Conservation (phyloP, 1,140 invertebrate genomes). For the Bombus fervidus region DNA sequence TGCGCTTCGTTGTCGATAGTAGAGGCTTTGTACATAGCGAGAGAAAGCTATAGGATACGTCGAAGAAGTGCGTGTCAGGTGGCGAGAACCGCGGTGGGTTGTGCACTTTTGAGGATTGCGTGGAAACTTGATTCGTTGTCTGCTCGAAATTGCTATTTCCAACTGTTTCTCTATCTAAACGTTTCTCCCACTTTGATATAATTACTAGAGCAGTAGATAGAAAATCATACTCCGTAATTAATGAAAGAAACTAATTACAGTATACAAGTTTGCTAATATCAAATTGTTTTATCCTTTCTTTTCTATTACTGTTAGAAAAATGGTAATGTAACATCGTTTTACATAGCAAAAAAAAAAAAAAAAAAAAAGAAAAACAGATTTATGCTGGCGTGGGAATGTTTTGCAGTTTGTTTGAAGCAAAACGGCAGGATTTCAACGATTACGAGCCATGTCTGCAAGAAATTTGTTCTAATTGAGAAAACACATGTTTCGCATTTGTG, state of each 20-base stretch:
- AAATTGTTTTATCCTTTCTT: too few relatives aligned
- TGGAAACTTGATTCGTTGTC: conserved; percentile 2
- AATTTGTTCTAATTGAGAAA: conserved; percentile 21
- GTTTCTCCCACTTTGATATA: background rate
- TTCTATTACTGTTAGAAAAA: background rate
- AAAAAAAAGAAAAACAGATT: background rate
- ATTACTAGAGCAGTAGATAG: background rate
- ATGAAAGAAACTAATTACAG: background rate
- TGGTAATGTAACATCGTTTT: background rate
- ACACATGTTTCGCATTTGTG: background rate
- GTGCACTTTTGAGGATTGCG: background rate
- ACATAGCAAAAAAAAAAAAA: too few relatives aligned
- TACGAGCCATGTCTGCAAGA: background rate
- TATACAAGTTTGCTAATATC: background rate
- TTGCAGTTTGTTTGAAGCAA: background rate
- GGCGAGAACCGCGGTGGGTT: background rate
- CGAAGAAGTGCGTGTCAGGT: background rate
- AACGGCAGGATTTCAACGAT: background rate
- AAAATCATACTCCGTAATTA: background rate
- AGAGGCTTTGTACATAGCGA: background rate
- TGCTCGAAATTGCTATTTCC: background rate
- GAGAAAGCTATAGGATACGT: background rate
- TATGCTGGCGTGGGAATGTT: background rate
- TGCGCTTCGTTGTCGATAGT: background rate
- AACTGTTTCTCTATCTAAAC: background rate